Percentiles rank a stretch among this genome's conserved stretches.
Conservation (phyloP, 2,797 vertebrate species). For the Poecilia picta region DNA sequence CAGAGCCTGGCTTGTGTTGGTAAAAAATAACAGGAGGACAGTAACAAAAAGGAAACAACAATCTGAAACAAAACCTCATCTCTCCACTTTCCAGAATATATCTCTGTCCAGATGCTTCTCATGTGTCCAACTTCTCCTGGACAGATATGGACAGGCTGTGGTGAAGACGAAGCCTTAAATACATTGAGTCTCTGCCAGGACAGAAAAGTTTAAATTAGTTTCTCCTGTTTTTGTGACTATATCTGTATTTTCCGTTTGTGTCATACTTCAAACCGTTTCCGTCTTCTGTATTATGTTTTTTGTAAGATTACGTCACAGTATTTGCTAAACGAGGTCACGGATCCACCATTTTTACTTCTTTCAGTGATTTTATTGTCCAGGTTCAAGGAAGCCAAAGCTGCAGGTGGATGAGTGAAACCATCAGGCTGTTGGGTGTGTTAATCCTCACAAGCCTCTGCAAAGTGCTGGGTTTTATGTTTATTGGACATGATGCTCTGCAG, state of each 20-base stretch:
- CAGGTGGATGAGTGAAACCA: too few species aligned
- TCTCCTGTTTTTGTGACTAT: not conserved
- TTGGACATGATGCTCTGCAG: not conserved
- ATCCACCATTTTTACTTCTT: not conserved
- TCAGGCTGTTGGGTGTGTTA: not conserved
- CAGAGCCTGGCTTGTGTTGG: not conserved
- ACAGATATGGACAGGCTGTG: not conserved
- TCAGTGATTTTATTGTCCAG: not conserved
- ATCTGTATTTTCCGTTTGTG: not conserved
- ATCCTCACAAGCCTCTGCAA: not conserved
- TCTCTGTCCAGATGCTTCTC: too few species aligned
- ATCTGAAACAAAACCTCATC: not conserved
- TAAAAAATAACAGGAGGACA: conserved; percentile 2
- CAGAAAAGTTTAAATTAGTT: not conserved
- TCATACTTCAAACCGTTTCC: too few species aligned
- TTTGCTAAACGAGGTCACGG: not conserved
- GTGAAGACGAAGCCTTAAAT: not conserved
- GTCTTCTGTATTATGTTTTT: not conserved
- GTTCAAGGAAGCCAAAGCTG: too few species aligned
- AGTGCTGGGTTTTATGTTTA: not conserved
- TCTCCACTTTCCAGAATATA: too few species aligned
- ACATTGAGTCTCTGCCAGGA: too few species aligned
- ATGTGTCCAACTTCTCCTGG: too few species aligned
- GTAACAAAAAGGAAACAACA: conserved; percentile 18
- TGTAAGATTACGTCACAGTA: not conserved